Percentiles rank a stretch among this genome's conserved stretches.
These are phyloP conservation scores for Leptura quadrifasciata DNA, from an alignment of 2,888 invertebrate species.

Conservation along the genomic window DNA sequence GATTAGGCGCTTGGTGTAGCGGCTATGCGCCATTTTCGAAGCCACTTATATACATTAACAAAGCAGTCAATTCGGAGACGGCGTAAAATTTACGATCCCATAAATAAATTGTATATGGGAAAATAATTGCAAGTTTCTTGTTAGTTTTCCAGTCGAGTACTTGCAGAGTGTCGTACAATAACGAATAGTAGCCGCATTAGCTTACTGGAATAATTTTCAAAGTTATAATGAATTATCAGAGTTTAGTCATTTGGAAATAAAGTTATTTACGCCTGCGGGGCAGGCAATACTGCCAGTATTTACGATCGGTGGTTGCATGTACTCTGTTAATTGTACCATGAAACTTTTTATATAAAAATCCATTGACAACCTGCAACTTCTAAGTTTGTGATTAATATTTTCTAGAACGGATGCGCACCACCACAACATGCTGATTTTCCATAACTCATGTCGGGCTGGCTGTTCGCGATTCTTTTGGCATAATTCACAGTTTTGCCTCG, in stretches of 20 bases:
- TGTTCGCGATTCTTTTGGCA: background rate
- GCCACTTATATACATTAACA: background rate
- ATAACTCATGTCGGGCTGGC: conserved; percentile 10
- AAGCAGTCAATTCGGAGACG: background rate
- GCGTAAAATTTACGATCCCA: background rate
- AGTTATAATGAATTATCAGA: conserved; percentile 52
- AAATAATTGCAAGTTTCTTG: background rate
- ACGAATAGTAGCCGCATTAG: conserved; percentile 24
- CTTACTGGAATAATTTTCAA: conserved; percentile 9
- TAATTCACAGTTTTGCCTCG: background rate
- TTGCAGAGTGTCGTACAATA: conserved; percentile 9
- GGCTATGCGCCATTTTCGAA: background rate
- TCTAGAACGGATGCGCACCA: conserved; percentile 39
- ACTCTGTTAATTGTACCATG: conserved; percentile 54
- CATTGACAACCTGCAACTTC: conserved; percentile 36
- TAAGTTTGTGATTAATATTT: conserved; percentile 42
- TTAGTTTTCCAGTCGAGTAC: conserved; percentile 26
- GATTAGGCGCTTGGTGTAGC: background rate
- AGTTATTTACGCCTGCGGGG: conserved; percentile 66
- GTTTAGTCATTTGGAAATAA: conserved; percentile 60
- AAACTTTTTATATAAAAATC: conserved; percentile 42
- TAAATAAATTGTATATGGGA: conserved; percentile 1
- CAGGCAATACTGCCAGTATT: conserved; percentile 63
- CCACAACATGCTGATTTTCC: conserved; percentile 32
- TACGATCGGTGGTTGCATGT: conserved; percentile 57